phyloP scores from a whole-genome alignment of 2,797 vertebrate species.

The Gymnopithys bicolor region DNA sequence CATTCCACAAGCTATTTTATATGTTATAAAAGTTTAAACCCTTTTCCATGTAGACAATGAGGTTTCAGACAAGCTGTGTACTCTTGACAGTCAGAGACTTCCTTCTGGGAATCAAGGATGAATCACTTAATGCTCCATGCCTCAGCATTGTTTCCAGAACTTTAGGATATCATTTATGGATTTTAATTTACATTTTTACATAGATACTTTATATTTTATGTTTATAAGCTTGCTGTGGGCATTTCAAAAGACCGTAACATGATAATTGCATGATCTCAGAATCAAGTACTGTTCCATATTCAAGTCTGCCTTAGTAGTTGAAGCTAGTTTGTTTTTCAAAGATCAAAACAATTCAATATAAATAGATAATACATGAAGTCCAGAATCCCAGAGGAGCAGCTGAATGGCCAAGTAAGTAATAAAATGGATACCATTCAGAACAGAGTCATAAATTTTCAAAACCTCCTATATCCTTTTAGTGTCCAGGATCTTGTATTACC shows the following conservation, averaged over 20 bases:
- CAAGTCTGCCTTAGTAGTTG: neutral
- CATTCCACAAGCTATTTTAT: neutral
- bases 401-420: neutral
- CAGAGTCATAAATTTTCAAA: neutral
- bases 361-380: neutral
- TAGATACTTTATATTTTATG: neutral
- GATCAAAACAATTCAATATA: neutral
- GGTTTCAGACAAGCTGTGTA: neutral
- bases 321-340: neutral
- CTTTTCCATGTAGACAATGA: neutral
- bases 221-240: neutral
- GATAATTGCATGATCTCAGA: neutral
- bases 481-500: neutral
- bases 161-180: neutral
- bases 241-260: neutral
- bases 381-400: neutral
- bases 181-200: neutral
- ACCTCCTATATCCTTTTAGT: neutral
- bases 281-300: neutral
- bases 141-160: neutral
- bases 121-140: neutral
- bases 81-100: neutral
- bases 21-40: neutral
- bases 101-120: neutral
- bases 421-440: neutral